Conservation (phyloP, 2,797 vertebrate species). For the Danio jaintianensis region DNA sequence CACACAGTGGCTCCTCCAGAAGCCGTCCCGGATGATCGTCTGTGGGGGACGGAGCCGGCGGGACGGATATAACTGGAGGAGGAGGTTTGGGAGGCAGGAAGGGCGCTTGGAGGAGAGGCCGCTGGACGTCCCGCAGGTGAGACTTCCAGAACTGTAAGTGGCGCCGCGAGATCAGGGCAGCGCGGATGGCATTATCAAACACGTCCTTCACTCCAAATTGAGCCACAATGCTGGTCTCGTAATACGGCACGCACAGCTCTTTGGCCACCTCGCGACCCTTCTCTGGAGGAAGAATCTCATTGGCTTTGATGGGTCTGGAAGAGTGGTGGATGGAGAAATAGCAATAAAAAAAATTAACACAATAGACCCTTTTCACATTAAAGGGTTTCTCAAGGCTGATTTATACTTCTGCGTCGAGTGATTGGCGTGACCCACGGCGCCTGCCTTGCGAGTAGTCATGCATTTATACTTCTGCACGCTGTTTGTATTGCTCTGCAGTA, state of each 20-base stretch:
- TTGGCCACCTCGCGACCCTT: slow-evolving; percentile 78
- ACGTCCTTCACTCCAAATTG: slow-evolving; percentile 81
- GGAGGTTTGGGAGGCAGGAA: slow-evolving; percentile 77
- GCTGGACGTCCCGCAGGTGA: slow-evolving; percentile 77
- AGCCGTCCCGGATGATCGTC: slow-evolving; percentile 65
- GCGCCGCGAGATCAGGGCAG: slow-evolving; percentile 77
- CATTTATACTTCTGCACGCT: too few species aligned
- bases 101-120: slow-evolving; percentile 74
- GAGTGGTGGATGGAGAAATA: background rate
- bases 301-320: slow-evolving; percentile 77
- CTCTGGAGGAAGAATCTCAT: slow-evolving; percentile 77
- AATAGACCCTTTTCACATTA: too few species aligned
- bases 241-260: slow-evolving; percentile 78
- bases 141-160: slow-evolving; percentile 83
- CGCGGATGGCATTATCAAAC: slow-evolving; percentile 80
- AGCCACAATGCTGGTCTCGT: slow-evolving; percentile 80
- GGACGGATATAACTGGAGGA: slow-evolving; percentile 69
- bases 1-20: slow-evolving; percentile 71
- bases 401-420: too few species aligned
- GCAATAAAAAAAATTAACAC: background rate
- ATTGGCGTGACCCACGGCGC: too few species aligned
- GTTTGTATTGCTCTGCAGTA: too few species aligned
- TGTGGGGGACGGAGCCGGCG: slow-evolving; percentile 50
- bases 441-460: too few species aligned
- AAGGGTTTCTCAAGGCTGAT: too few species aligned